Base-by-base conservation (phyloP, 2,888 invertebrate genomes). In the Arge pagana region DNA sequence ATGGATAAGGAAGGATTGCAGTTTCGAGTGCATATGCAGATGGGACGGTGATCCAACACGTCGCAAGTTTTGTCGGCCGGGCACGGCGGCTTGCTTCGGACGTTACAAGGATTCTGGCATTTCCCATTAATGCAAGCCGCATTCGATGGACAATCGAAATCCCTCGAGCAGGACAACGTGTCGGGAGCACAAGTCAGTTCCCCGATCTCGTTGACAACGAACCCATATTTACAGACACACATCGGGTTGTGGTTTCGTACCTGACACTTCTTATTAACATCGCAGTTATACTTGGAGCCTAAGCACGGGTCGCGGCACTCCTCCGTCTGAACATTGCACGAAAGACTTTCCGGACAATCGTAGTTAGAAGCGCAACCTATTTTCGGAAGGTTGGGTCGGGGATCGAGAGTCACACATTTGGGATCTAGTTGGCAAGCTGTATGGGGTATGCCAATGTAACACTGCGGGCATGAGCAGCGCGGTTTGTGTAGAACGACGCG, bases 161-260 rank as follows among this genome's bases (percentile, higher is more conserved):
- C 87, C 65, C 85, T 83, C 48, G 83, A 82, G 78, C 95, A 95
- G 78, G 90, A 90, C 56, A 87, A 83, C 63, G 84, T 82, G 70
- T 90, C 91, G 11, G 89, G 90, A 37, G 90, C 90, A 74, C 95
- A 95, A 16, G 89, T 88, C 64, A 95, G 80, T 73, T 93, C 93
- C 48, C 93, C 93, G 65, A 83, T 83, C 71, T 93, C 93, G 74
- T 90, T 94, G 41, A 94, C 86, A 58, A 92, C 87, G 71, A 93
- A 93, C 52, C 93, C 92, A 69, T 88, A 87, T 70, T 91, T 90
- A 78, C 94, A 95, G 19, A 93, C 89, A 78, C 95, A 95, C 55
- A 89, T 85, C 0, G 93, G 89, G 66, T 83, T 82, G 75, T 94
- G 94, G 67, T 87, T 86, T 63, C 90, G 85, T 24, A 93, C 93